Percentiles rank a stretch among this genome's conserved stretches.
Evolutionary conservation across 2,113 vertebrate species (phyloP).

Genomic region (Pluvialis apricaria): DNA sequence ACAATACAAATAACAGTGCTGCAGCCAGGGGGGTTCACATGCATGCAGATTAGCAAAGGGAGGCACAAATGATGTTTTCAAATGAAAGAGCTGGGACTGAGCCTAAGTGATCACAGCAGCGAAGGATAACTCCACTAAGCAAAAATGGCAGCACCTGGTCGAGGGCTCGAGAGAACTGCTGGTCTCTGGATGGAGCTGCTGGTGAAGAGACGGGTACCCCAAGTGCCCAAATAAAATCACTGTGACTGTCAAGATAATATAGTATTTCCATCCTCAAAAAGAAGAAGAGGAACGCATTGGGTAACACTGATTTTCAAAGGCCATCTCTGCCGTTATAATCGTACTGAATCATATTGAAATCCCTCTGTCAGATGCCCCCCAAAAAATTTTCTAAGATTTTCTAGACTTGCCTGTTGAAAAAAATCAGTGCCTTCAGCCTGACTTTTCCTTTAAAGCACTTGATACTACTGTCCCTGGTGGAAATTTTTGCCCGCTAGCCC

Average conservation of each 20-base stretch:
- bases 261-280: neutral
- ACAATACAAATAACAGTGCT: neutral
- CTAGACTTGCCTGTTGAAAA: neutral
- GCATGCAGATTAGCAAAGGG: constrained; percentile 42
- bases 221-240: neutral
- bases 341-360: neutral
- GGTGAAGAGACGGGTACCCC: neutral
- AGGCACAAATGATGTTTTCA: neutral
- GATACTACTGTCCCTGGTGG: neutral
- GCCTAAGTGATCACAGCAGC: neutral
- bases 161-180: neutral
- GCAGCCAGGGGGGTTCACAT: neutral
- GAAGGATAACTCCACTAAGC: neutral
- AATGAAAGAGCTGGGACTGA: neutral
- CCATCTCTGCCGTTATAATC: neutral
- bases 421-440: neutral
- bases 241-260: neutral
- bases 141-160: neutral
- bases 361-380: neutral
- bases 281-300: neutral
- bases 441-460: constrained; percentile 3
- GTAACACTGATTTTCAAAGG: neutral
- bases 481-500: neutral
- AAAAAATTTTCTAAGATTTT: neutral
- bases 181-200: neutral